phyloP scores from a whole-genome alignment of 2,113 vertebrate species.

The Zosterops lateralis region DNA sequence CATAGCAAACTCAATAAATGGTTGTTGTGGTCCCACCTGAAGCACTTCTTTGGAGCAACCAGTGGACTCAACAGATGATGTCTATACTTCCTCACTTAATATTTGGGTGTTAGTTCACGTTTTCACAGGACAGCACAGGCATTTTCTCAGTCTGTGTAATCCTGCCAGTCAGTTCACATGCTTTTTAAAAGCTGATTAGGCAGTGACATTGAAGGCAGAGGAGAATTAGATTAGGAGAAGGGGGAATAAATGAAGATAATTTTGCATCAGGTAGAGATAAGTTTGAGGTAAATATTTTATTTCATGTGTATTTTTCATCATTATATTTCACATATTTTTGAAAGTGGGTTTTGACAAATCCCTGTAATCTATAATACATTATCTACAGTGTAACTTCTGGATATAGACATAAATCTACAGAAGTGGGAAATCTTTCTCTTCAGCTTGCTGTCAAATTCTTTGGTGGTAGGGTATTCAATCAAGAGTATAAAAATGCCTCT shows the following conservation, averaged over 20 bases:
- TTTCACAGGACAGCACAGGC: neutral
- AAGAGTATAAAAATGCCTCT: neutral
- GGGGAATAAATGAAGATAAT: neutral
- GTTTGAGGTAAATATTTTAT: neutral
- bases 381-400: neutral
- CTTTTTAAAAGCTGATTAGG: neutral
- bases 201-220: neutral
- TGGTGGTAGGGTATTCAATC: neutral
- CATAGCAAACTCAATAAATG: neutral
- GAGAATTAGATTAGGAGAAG: neutral
- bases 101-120: neutral
- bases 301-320: neutral
- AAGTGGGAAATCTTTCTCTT: neutral
- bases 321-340: neutral
- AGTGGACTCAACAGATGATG: neutral
- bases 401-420: neutral
- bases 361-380: neutral
- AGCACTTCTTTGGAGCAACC: neutral
- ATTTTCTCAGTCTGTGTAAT: neutral
- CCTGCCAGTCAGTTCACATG: neutral
- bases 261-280: neutral
- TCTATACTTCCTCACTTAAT: neutral
- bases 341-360: neutral
- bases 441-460: neutral
- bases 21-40: neutral